Evolutionary conservation across 2,797 vertebrate species (phyloP).

Genomic region (Lacerta bilineata): DNA sequence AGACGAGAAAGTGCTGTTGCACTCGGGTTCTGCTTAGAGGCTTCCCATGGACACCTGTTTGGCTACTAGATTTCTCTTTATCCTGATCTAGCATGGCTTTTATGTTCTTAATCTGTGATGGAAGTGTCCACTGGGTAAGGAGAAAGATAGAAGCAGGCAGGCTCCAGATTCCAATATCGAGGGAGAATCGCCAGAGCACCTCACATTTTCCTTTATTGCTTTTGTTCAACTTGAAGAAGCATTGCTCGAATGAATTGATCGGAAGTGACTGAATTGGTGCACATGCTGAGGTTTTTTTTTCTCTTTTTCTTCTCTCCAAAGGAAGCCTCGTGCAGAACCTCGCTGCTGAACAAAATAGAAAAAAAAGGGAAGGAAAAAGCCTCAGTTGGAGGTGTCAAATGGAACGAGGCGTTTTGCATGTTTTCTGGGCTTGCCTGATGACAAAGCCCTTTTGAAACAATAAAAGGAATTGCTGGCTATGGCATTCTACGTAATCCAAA

Average conservation of each 20-base stretch:
- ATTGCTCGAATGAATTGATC: background rate
- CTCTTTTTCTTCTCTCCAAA: background rate
- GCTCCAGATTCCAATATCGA: background rate
- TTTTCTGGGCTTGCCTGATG: background rate
- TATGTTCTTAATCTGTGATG: background rate
- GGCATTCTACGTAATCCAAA: too few relatives aligned
- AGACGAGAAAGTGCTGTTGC: too few relatives aligned
- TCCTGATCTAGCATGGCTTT: too few relatives aligned
- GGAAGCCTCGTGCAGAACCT: background rate
- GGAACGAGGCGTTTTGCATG: background rate
- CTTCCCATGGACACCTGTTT: too few relatives aligned
- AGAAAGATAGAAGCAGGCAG: background rate
- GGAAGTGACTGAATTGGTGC: conserved; percentile 30
- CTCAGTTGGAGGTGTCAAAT: background rate
- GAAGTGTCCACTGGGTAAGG: background rate
- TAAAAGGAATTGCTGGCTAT: too few relatives aligned
- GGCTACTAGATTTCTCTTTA: too few relatives aligned
- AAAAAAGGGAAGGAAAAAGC: background rate
- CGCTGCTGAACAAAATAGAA: too few relatives aligned
- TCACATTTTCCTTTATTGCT: background rate
- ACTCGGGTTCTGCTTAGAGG: too few relatives aligned
- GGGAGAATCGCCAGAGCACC: background rate
- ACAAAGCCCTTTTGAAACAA: background rate
- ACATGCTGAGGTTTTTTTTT: background rate
- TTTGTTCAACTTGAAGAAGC: conserved; percentile 2